Evolutionary conservation across 2,797 vertebrate genomes (phyloP), one percentile per base, ranked within the genome.

Genomic region (Clarias platycephalus): DNA sequence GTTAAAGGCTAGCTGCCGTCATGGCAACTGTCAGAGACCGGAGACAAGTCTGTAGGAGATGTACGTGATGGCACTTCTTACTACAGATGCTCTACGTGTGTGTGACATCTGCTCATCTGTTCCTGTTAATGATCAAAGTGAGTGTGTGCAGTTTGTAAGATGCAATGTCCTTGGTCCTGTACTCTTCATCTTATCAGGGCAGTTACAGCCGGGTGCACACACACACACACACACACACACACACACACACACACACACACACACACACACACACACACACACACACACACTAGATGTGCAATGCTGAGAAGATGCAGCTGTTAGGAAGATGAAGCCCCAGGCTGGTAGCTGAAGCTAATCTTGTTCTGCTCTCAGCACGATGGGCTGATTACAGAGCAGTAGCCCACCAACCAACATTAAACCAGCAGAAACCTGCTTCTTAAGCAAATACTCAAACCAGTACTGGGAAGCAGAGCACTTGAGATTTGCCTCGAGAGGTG

Each of bases 11-110:
- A 72, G 66, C 22, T 22, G 71, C n/a, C 16, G 28, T n/a, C 0
- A 6, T 34, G 26, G 13, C 2, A 78, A 37, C 28, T n/a, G 22
- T 2, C 67, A 58, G 31, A 9, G 83, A 68, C 86, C 3, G 53
- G 76, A 88, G 86, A 91, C 87, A 83, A 53, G 68, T 57, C 67
- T 74, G 26, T 78, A 58, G 31, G 64, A 77, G 75, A 83, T 72
- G 60, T 13, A 75, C 87, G 86, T 84, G 87, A 86, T 89, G 55
- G 90, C 90, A 92, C 90, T 88, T 86, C 66, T 76, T 72, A 62
- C 63, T 64, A 62, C 16, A 64, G 66, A 63, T 58, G 13, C 31
- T 58, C 28, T 63, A 31, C 44, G 44, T 34, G 72, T 63, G 66
- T 79, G 66, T 63, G 77, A 83, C 85, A 86, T 83, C 85, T 86